Conservation (phyloP, 1,140 invertebrate genomes). For the Procambarus virginalis region DNA sequence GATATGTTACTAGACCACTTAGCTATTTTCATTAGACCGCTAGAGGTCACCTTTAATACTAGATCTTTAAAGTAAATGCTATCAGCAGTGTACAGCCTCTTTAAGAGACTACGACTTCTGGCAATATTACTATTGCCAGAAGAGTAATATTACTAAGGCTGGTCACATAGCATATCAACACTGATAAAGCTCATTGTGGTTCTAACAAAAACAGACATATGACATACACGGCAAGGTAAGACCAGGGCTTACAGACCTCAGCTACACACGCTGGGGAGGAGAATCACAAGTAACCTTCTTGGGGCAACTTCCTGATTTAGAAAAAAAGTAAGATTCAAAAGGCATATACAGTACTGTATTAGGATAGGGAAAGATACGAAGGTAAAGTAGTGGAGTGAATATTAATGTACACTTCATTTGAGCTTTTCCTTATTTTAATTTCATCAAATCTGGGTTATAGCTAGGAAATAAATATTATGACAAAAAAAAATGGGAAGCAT, state of each 20-base stretch:
- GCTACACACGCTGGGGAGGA: neutral
- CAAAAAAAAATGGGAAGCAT: neutral
- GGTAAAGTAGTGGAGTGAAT: neutral
- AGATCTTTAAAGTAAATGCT: neutral
- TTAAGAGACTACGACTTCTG: neutral
- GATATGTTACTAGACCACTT: constrained; percentile 15
- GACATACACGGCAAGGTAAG: neutral
- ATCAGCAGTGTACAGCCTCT: neutral
- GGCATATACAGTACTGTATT: neutral
- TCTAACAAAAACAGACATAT: neutral
- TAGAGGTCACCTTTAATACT: neutral
- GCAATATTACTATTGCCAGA: neutral
- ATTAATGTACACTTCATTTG: neutral
- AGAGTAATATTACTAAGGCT: neutral
- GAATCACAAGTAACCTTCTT: constrained; percentile 7
- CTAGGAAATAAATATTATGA: neutral
- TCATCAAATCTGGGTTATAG: neutral
- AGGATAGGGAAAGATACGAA: neutral
- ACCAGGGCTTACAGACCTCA: neutral
- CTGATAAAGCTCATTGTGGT: constrained; percentile 6
- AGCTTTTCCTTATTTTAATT: neutral
- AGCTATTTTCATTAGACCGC: neutral
- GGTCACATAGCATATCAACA: constrained; percentile 18
- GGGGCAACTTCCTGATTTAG: neutral
- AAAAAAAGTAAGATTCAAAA: neutral